Evolutionary conservation across 2,888 invertebrate genomes (phyloP), one percentile per base, ranked within the genome.

Genomic region (Agrotis segetum): DNA sequence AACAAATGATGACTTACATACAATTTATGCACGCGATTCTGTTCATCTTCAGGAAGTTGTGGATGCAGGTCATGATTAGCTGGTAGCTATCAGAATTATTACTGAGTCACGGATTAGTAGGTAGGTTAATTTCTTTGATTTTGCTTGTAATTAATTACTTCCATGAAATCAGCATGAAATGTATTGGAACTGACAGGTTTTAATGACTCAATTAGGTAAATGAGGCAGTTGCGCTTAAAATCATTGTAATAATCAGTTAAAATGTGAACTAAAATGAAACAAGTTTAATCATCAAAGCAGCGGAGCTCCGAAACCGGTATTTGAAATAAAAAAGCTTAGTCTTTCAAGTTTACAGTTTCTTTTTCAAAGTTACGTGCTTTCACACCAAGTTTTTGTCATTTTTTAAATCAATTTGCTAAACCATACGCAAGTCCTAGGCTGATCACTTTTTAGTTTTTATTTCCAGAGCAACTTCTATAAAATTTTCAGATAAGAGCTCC

Each of bases 11-110:
- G 49, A 63, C 72, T 80, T 77, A 67, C 47, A 66, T 70, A 68
- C 53, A 53, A 62, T 63, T 67, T 65, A 71, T 58, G 64, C 82
- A 83, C 83, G 82, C 82, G 44, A 82, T 68, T 70, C 47, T 66
- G 60, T 55, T 1, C 49, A 63, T 67, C 56, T 19, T 49, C 19
- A 78, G 79, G 74, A 78, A 78, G 64, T 73, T 11, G 62, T 11
- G 58, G 60, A 67, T 77, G 56, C 44, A 52, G 79, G 66, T 79
- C 74, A 74, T n/a, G 46, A 66, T 40, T 52, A 29, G 59, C 52
- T 72, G n/a, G 59, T 50, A 64, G 46, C 17, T 1, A 0, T 74
- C 34, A 59, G 55, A 53, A 64, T 34, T 55, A 50, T 59, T 63
- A 52, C 19, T 58, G 29, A 53, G 62, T 66, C 61, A 68, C 62